Conservation (phyloP, 2,888 invertebrate genomes). For the Zaprionus obscuricornis region DNA sequence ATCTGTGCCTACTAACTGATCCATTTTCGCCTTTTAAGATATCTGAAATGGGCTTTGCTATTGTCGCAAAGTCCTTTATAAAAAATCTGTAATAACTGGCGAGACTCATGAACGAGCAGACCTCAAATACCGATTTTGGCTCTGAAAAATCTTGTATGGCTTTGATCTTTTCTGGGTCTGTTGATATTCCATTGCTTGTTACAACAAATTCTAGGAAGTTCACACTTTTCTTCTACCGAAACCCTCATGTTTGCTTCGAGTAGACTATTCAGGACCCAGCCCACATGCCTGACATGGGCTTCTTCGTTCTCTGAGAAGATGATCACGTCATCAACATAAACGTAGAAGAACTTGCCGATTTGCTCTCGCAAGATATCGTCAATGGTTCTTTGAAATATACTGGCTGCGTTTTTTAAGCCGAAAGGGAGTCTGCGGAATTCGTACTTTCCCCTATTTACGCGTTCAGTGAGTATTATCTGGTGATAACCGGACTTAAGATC, state of each 20-base stretch:
- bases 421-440: neutral
- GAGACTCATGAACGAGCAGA: too few relatives aligned
- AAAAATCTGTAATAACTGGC: too few relatives aligned
- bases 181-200: neutral
- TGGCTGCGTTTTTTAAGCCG: neutral
- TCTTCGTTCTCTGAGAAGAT: neutral
- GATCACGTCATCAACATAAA: too few relatives aligned
- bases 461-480: too few relatives aligned
- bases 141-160: too few relatives aligned
- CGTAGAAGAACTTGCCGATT: conserved; percentile 9
- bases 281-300: neutral
- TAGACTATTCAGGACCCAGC: neutral
- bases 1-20: too few relatives aligned
- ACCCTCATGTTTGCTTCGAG: neutral
- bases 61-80: too few relatives aligned
- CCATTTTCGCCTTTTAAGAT: too few relatives aligned
- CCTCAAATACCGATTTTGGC: too few relatives aligned
- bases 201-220: neutral
- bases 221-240: neutral
- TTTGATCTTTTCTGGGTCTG: too few relatives aligned
- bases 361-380: conserved; percentile 2
- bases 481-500: too few relatives aligned
- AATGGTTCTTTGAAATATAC: conserved; percentile 1
- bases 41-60: too few relatives aligned
- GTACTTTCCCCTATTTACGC: neutral